Evolutionary conservation across 2,888 invertebrate genomes (phyloP).

Genomic region (Orchestes rusci): DNA sequence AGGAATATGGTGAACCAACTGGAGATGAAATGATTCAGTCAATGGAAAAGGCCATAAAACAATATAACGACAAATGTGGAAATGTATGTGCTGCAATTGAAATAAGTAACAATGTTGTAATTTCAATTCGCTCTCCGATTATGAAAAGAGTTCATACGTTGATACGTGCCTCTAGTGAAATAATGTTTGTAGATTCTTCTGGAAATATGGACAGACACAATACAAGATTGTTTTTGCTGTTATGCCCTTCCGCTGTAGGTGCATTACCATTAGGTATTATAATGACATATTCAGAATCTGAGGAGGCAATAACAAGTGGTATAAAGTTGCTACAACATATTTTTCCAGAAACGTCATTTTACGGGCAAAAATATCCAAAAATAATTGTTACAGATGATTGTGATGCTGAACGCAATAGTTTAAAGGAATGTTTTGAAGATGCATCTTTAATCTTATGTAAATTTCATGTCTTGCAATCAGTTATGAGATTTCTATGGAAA

Average conservation of each 20-base stretch:
- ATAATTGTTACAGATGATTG: not conserved
- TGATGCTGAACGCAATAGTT: not conserved
- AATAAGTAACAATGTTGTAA: not conserved
- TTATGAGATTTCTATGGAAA: not conserved
- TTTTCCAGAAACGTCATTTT: not conserved
- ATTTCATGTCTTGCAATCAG: not conserved
- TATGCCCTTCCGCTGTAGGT: not conserved
- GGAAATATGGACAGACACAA: not conserved
- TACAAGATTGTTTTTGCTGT: not conserved
- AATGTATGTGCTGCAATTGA: slow-evolving; percentile 2
- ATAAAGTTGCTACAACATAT: not conserved
- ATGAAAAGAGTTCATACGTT: not conserved
- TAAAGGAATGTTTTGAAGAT: not conserved
- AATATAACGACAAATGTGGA: not conserved
- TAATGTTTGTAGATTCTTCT: not conserved
- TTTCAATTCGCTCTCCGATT: not conserved
- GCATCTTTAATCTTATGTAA: not conserved
- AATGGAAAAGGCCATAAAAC: slow-evolving; percentile 3
- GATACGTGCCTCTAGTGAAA: not conserved
- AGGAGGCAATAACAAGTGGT: not conserved
- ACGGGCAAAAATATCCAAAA: not conserved
- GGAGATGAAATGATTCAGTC: not conserved
- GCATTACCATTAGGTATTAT: not conserved
- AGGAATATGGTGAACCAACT: slow-evolving; percentile 1
- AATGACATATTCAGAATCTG: not conserved